phyloP scores from a whole-genome alignment of 1,140 invertebrate genomes.

The Danaus plexippus region DNA sequence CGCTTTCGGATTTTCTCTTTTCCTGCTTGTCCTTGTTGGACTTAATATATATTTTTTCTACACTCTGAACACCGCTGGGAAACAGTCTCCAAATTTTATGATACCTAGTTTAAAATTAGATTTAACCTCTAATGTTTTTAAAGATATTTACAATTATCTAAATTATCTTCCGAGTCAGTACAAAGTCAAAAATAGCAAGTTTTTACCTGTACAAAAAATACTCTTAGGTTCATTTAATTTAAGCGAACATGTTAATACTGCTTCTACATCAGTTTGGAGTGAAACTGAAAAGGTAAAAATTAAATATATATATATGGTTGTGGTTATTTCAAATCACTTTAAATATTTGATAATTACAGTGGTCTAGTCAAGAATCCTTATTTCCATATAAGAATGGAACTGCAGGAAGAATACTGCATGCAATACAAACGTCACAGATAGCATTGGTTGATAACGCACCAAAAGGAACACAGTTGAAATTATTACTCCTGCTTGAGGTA shows the following conservation, averaged over 20 bases:
- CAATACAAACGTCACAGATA: slow-evolving; percentile 80
- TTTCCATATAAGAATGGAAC: slow-evolving; percentile 76
- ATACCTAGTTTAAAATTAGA: slow-evolving; percentile 42
- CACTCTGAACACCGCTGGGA: slow-evolving; percentile 39
- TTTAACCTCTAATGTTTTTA: slow-evolving; percentile 38
- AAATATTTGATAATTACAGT: slow-evolving; percentile 66
- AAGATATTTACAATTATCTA: slow-evolving; percentile 53
- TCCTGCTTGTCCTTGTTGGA: slow-evolving; percentile 49
- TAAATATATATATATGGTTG: neutral
- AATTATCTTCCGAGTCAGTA: slow-evolving; percentile 52
- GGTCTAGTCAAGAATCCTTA: slow-evolving; percentile 78
- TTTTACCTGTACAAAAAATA: slow-evolving; percentile 33
- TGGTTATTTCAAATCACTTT: slow-evolving; percentile 1
- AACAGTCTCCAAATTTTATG: slow-evolving; percentile 34
- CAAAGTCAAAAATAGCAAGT: slow-evolving; percentile 47
- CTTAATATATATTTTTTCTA: slow-evolving; percentile 64
- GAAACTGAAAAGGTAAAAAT: slow-evolving; percentile 43
- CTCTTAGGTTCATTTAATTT: slow-evolving; percentile 49
- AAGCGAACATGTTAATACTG: slow-evolving; percentile 23
- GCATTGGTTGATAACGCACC: slow-evolving; percentile 81
- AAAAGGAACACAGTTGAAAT: slow-evolving; percentile 92
- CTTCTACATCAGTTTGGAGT: slow-evolving; percentile 38
- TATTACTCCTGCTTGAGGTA: slow-evolving; percentile 82
- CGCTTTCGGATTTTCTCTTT: slow-evolving; percentile 56
- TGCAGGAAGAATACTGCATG: slow-evolving; percentile 80